Percentiles rank a stretch among this genome's conserved stretches.
Conservation (phyloP, 2,888 invertebrate genomes). For the Cheilosia soror region DNA sequence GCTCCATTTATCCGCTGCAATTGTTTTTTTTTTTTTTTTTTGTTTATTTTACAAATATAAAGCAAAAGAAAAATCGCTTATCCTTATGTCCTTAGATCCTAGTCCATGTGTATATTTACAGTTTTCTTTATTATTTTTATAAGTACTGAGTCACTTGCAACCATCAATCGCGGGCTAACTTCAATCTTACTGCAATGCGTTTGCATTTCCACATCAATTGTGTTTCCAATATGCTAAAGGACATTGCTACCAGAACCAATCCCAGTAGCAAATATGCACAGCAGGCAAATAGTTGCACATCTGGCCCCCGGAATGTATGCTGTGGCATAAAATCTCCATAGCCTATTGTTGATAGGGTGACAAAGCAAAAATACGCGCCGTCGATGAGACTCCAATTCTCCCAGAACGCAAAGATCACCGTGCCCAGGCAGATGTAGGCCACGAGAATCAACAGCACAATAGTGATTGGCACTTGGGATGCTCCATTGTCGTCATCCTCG, state of each 20-base stretch:
- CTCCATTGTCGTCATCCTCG: slow-evolving; percentile 64
- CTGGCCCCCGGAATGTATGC: slow-evolving; percentile 83
- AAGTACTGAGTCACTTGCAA: slow-evolving; percentile 62
- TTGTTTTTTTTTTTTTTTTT: background rate
- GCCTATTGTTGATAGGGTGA: slow-evolving; percentile 92
- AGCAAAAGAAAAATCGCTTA: slow-evolving; percentile 46
- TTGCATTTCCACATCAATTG: slow-evolving; percentile 90
- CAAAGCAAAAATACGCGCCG: slow-evolving; percentile 93
- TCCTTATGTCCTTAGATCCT: slow-evolving; percentile 20
- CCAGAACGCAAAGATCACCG: slow-evolving; percentile 91
- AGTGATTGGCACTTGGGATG: slow-evolving; percentile 86
- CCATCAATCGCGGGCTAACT: slow-evolving; percentile 86
- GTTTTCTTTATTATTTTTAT: slow-evolving; percentile 35
- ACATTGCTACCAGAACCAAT: slow-evolving; percentile 92
- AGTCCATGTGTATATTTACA: slow-evolving; percentile 53
- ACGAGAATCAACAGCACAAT: slow-evolving; percentile 88
- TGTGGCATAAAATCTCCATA: slow-evolving; percentile 90
- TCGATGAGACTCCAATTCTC: slow-evolving; percentile 92
- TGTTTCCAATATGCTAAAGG: slow-evolving; percentile 92
- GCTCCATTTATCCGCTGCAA: slow-evolving; percentile 6
- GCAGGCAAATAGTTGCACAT: slow-evolving; percentile 90
- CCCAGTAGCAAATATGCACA: slow-evolving; percentile 92
- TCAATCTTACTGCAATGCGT: slow-evolving; percentile 88
- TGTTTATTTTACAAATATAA: slow-evolving; percentile 46
- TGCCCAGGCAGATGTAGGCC: slow-evolving; percentile 90